Evolutionary conservation across 2,797 vertebrate species (phyloP).

Genomic region (Busarellus nigricollis): DNA sequence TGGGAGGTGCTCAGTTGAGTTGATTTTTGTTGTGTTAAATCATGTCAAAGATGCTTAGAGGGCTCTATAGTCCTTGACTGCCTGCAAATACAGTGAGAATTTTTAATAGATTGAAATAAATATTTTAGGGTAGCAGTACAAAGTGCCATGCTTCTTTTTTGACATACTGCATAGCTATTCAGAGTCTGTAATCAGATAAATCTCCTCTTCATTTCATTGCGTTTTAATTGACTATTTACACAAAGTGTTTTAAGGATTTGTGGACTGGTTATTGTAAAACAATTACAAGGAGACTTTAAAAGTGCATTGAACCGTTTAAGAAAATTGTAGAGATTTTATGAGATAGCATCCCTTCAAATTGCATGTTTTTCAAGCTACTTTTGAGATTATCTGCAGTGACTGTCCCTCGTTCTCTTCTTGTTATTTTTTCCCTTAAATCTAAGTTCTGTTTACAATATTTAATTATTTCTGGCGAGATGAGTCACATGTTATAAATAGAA

Average conservation of each 20-base stretch:
- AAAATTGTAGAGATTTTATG: not conserved
- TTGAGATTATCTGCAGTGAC: not conserved
- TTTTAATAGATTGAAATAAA: conserved; percentile 41
- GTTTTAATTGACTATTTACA: conserved; percentile 45
- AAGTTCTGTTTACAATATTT: conserved; percentile 55
- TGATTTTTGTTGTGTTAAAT: conserved; percentile 48
- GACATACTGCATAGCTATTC: not conserved
- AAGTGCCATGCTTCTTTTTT: conserved; percentile 5
- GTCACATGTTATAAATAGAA: conserved; percentile 52
- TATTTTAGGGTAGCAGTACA: conserved; percentile 27
- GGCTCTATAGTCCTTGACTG: not conserved
- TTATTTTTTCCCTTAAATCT: not conserved
- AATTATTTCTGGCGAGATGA: conserved; percentile 35
- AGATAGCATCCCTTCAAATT: too few relatives aligned
- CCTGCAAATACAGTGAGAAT: conserved; percentile 23
- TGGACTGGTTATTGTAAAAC: not conserved
- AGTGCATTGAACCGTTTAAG: not conserved
- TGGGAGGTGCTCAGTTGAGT: not conserved
- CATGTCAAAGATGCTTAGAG: conserved; percentile 17
- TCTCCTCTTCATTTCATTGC: conserved; percentile 26
- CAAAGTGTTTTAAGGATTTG: not conserved
- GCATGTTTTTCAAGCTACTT: too few relatives aligned
- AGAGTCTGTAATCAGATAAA: conserved; percentile 22
- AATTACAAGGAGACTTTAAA: not conserved
- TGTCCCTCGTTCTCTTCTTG: not conserved